Evolutionary conservation across 2,113 vertebrate genomes (phyloP), one percentile per base, ranked within the genome.

Genomic region (Mugil cephalus): DNA sequence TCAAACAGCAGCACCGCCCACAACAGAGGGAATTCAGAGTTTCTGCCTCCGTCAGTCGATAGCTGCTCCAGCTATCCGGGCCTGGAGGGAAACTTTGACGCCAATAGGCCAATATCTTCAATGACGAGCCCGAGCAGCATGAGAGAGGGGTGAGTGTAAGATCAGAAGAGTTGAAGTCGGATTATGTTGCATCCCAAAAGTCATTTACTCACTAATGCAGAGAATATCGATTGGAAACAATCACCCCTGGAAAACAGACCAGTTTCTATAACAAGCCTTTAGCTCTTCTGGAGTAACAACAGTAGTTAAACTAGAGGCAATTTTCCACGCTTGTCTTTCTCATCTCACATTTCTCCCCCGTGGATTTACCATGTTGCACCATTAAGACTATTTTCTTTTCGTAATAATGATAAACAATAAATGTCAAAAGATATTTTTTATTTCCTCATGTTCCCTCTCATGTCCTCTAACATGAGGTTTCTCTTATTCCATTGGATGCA

Each of bases 101-200:
- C 69, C 63, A 81, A 60, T 59, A 78, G 78, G 50, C 85, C 67
- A 0, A 76, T 82, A 43, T 77, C 82, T 30, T 69, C 85, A 4
- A 7, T 90, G 13, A 77, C 69, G 3, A 84, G 69, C 63, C 84
- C 65, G 0, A 77, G 60, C 1, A 81, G 75, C 72, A 47, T 69
- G 70, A 77, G 74, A 50, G 83, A 87, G 0, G 83, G 86, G 92
- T 92, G 74, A 88, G 88, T 83, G 58, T 12, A 12, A 55, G 13
- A 69, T 0, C 17, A 35, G 8, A 30, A 10, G 17, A 35, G 50
- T 15, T 36, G 4, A 45, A 12, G 18, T 10, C 47, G 47, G 52
- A 72, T 34, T 30, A 5, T 52, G 46, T 36, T 45, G 45, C 40
- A 61, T 53, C 46, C 17, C 1, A 8, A 52, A 69, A n/a, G 10